Evolutionary conservation across 2,113 vertebrate genomes (phyloP).

Genomic region (Noturus placidus): DNA sequence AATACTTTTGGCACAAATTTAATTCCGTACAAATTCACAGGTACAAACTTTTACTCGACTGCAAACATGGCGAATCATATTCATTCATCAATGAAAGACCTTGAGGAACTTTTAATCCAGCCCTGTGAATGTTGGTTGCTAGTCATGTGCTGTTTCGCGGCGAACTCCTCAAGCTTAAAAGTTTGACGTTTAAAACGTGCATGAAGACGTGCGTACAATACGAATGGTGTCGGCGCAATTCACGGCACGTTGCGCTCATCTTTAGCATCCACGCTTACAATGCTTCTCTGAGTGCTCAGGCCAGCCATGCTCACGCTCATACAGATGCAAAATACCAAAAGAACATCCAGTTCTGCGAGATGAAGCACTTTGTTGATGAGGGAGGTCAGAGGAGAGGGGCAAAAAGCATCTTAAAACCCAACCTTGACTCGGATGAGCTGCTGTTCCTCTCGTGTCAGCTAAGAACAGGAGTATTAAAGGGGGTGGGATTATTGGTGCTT

Average conservation of each 20-base stretch:
- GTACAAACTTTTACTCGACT: no score
- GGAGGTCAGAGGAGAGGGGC: neutral
- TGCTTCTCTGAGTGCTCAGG: neutral
- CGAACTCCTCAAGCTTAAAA: neutral
- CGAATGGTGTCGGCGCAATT: neutral
- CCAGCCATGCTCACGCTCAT: neutral
- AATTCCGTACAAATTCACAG: no score
- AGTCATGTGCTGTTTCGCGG: neutral
- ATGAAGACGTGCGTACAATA: neutral
- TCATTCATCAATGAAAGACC: no score
- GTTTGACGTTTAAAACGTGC: neutral
- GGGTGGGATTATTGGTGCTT: neutral
- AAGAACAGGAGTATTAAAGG: neutral
- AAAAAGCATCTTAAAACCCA: neutral
- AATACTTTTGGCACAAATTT: no score
- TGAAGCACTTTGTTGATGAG: neutral
- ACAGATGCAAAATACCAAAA: neutral
- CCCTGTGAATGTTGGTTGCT: neutral
- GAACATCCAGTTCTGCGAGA: neutral
- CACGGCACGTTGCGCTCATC: neutral
- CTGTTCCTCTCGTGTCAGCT: neutral
- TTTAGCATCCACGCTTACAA: neutral
- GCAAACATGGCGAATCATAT: no score
- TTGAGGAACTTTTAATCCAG: no score
- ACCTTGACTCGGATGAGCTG: neutral